A percentile compares a stretch with the other conserved stretches of the same genome.
Evolutionary conservation across 2,888 invertebrate species (phyloP).

Genomic region (Cerceris rybyensis): DNA sequence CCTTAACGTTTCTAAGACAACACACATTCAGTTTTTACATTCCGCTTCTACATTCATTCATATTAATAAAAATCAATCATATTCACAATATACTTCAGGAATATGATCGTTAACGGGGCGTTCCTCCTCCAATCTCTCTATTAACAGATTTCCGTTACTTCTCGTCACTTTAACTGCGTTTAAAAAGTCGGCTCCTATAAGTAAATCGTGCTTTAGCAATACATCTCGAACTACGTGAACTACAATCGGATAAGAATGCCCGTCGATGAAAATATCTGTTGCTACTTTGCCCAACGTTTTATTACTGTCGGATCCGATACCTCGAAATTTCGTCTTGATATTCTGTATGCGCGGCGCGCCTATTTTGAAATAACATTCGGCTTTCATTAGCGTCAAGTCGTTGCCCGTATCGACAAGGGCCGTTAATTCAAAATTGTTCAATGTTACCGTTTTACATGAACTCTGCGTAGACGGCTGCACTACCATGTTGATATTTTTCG

Average conservation of each 20-base stretch:
- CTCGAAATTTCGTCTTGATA: slow-evolving; percentile 19
- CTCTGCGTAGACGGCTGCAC: slow-evolving; percentile 15
- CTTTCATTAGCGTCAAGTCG: slow-evolving; percentile 14
- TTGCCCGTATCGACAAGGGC: slow-evolving; percentile 52
- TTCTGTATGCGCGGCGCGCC: slow-evolving; percentile 24
- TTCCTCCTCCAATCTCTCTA: slow-evolving; percentile 4
- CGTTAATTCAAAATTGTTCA: neutral
- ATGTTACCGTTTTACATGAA: slow-evolving; percentile 11
- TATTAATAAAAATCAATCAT: too few species aligned
- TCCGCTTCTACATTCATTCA: too few species aligned
- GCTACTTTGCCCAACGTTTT: slow-evolving; percentile 32
- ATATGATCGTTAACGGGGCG: neutral
- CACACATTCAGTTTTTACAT: too few species aligned
- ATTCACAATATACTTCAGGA: slow-evolving; percentile 5
- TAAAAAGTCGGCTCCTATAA: slow-evolving; percentile 40
- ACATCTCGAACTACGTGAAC: slow-evolving; percentile 34
- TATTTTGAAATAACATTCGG: slow-evolving; percentile 21
- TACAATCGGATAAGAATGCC: neutral
- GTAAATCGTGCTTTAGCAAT: slow-evolving; percentile 29
- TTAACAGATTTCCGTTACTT: slow-evolving; percentile 29
- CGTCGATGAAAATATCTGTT: neutral
- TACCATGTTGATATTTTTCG: slow-evolving; percentile 1
- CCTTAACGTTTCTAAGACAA: too few species aligned
- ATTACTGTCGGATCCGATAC: slow-evolving; percentile 31
- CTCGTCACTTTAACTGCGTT: slow-evolving; percentile 26